Base-by-base conservation (phyloP, 2,888 invertebrate species). In the Troilus luridus region DNA sequence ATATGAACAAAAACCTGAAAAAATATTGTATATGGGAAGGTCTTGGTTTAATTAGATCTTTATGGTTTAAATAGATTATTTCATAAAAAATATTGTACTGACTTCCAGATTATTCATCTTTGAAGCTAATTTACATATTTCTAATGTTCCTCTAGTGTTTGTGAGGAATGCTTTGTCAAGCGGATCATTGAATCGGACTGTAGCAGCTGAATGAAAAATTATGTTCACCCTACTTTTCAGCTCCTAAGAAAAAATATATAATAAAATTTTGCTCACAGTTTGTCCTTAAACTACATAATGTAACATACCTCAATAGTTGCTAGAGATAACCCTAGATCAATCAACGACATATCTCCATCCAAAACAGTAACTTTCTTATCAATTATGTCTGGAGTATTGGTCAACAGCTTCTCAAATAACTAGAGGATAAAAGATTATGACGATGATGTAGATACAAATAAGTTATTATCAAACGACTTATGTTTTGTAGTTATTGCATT, bases 31-130 rank as follows among this genome's bases (percentile, higher is more conserved):
- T 62, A 19, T 19, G 17, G 6, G 14, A 19, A 62, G 21, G n/a
- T n/a, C n/a, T n/a, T n/a, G n/a, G n/a, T n/a, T n/a, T n/a, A n/a
- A n/a, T n/a, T n/a, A n/a, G n/a, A n/a, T n/a, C n/a, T n/a, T n/a
- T n/a, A n/a, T n/a, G n/a, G n/a, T n/a, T n/a, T n/a, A n/a, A n/a
- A n/a, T n/a, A n/a, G n/a, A n/a, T n/a, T n/a, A n/a, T n/a, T n/a
- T n/a, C n/a, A n/a, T n/a, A n/a, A n/a, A n/a, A n/a, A 19, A 62
- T 62, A 14, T 62, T 62, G 2, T 2, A 62, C 56, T 91, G 62
- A 93, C 93, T 92, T 93, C 91, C n/a, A 93, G 91, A 67, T 93
- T 93, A 91, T 92, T 92, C 92, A 93, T 93, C 27, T 88, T 88
- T 59, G 92, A 92, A 19, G 92, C 92, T 11, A 93, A 88, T 90